Percentiles rank a stretch among this genome's conserved stretches.
Evolutionary conservation across 1,140 invertebrate genomes (phyloP).

Genomic region (Drosophila neocordata): DNA sequence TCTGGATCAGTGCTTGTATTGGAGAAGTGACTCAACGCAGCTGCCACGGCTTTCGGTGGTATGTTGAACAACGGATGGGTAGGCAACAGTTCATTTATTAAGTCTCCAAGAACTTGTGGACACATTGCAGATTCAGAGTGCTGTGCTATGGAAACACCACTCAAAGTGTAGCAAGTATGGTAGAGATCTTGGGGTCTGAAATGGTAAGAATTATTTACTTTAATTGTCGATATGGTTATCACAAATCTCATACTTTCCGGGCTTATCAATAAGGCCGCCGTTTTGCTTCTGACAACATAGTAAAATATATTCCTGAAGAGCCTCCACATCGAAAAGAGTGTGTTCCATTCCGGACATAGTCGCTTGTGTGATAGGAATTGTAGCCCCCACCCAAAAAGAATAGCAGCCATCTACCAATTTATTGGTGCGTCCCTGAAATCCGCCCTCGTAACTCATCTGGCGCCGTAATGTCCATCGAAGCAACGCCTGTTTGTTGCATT

Average conservation of each 20-base stretch:
- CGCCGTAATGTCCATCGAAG: conserved; percentile 93
- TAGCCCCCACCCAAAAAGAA: conserved; percentile 98
- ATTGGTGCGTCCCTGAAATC: conserved; percentile 97
- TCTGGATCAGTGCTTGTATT: conserved; percentile 33
- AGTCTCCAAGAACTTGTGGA: conserved; percentile 85
- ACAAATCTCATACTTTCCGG: conserved; percentile 90
- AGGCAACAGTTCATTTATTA: conserved; percentile 85
- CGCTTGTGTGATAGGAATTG: conserved; percentile 90
- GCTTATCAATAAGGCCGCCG: conserved; percentile 98
- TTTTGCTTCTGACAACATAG: conserved; percentile 94
- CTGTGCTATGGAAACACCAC: conserved; percentile 97
- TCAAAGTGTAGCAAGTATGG: conserved; percentile 98
- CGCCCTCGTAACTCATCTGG: conserved; percentile 95
- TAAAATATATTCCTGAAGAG: conserved; percentile 97
- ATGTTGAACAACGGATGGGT: conserved; percentile 89
- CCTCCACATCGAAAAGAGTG: conserved; percentile 90
- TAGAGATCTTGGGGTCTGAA: conserved; percentile 93
- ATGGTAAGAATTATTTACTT: background rate
- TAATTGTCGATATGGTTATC: too few relatives aligned
- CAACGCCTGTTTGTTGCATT: conserved; percentile 91
- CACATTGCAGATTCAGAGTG: conserved; percentile 86
- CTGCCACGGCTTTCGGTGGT: conserved; percentile 79
- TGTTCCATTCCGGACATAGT: conserved; percentile 83
- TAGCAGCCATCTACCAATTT: conserved; percentile 99
- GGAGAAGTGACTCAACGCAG: conserved; percentile 59